Evolutionary conservation across 2,888 invertebrate species (phyloP).

Genomic region (Cylloceria caligata): DNA sequence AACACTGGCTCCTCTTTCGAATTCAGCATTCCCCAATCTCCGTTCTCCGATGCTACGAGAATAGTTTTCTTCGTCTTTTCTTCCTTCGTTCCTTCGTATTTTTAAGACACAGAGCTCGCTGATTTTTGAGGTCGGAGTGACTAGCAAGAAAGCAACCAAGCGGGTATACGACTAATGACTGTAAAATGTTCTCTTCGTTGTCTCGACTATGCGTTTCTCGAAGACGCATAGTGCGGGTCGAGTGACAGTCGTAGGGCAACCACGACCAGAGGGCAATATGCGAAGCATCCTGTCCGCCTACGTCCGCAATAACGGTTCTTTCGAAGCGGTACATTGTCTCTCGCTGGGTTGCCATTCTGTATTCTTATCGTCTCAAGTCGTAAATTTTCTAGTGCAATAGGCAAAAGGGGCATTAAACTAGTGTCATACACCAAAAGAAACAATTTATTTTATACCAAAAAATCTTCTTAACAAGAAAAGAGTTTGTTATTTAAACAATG

Average conservation of each 20-base stretch:
- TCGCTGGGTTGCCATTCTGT: constrained; percentile 5
- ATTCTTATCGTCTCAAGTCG: constrained; percentile 33
- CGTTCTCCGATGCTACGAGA: constrained; percentile 24
- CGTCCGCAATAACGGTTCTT: constrained; percentile 62
- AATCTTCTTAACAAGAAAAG: no score
- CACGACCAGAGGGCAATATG: constrained; percentile 34
- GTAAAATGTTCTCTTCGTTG: neutral
- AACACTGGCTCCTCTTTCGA: neutral
- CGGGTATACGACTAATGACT: constrained; percentile 8
- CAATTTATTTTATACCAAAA: neutral
- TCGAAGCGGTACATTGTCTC: constrained; percentile 28
- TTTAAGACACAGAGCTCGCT: constrained; percentile 5
- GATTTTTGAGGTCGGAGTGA: constrained; percentile 24
- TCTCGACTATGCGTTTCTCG: neutral
- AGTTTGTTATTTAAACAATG: no score
- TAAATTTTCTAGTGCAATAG: constrained; percentile 18
- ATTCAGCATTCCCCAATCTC: constrained; percentile 47
- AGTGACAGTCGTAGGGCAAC: neutral
- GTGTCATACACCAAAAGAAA: neutral
- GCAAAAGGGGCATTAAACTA: neutral
- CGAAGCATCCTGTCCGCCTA: constrained; percentile 52
- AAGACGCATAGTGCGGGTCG: neutral
- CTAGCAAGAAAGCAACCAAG: neutral
- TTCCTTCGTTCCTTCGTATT: neutral
- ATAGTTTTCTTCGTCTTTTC: constrained; percentile 20